Conservation (phyloP, 1,140 invertebrate genomes). For the Vanessa tameamea region DNA sequence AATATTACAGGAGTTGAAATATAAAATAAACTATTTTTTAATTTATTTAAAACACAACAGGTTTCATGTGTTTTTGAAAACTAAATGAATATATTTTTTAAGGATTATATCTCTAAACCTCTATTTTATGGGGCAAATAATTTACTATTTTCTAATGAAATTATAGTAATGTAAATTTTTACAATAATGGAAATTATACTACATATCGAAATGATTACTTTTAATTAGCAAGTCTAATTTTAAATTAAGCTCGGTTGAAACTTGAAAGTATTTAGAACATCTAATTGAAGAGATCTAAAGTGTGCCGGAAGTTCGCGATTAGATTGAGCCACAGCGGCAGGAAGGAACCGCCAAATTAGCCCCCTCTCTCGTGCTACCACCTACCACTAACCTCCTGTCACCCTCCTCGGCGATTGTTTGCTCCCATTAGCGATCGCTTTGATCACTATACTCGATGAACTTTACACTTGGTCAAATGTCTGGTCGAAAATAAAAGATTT, state of each 20-base stretch:
- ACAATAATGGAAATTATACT: too few species aligned
- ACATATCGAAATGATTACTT: not conserved
- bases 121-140: too few species aligned
- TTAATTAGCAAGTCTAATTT: not conserved
- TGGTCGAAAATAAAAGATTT: not conserved
- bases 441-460: conserved; percentile 18
- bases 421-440: conserved; percentile 43
- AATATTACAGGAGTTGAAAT: too few species aligned
- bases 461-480: not conserved
- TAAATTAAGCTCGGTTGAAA: not conserved
- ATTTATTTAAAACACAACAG: too few species aligned
- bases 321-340: conserved; percentile 36
- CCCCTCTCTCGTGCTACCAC: not conserved
- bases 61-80: too few species aligned
- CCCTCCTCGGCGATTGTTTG: conserved; percentile 39
- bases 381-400: not conserved
- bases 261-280: conserved; percentile 18
- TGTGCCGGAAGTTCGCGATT: conserved; percentile 40
- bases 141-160: too few species aligned
- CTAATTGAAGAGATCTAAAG: conserved; percentile 31
- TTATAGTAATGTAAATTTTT: not conserved
- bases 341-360: conserved; percentile 47
- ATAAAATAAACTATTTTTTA: too few species aligned
- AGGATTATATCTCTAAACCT: too few species aligned
- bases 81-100: too few species aligned